phyloP scores from a whole-genome alignment of 2,888 invertebrate genomes.

The Amphipyra tragopoginis region DNA sequence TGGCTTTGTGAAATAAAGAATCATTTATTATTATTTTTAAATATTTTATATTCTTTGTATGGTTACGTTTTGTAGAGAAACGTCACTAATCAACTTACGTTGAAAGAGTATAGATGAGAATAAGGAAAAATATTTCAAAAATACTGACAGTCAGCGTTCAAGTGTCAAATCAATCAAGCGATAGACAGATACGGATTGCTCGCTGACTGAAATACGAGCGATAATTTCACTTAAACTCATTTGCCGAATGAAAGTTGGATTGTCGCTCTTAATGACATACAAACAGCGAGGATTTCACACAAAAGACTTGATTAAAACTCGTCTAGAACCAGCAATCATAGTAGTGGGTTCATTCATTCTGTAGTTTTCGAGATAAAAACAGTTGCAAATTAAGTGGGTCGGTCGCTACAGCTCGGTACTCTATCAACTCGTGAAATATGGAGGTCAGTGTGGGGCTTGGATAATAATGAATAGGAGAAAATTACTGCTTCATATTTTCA shows the following conservation, averaged over 20 bases:
- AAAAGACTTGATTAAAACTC: slow-evolving; percentile 49
- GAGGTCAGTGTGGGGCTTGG: slow-evolving; percentile 15
- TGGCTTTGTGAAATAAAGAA: no score
- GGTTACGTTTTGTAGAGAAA: no score
- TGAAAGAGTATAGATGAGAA: no score
- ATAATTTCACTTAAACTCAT: slow-evolving; percentile 12
- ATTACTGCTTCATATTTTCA: background rate
- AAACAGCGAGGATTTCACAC: slow-evolving; percentile 20
- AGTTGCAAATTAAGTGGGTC: slow-evolving; percentile 21
- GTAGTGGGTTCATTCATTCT: slow-evolving; percentile 31
- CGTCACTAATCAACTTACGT: no score
- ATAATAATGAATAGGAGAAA: slow-evolving; percentile 6
- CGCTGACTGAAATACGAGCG: background rate
- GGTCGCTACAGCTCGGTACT: slow-evolving; percentile 2
- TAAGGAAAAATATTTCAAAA: no score
- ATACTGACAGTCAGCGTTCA: no score
- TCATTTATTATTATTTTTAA: no score
- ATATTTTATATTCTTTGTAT: no score
- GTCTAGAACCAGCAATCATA: slow-evolving; percentile 26
- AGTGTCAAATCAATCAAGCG: no score
- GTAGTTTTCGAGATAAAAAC: slow-evolving; percentile 33
- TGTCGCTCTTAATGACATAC: slow-evolving; percentile 15
- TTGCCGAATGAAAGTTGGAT: slow-evolving; percentile 7
- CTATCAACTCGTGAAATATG: slow-evolving; percentile 25
- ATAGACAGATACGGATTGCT: no score